A percentile compares a stretch with the other conserved stretches of the same genome.
phyloP scores from a whole-genome alignment of 1,140 invertebrate species.

The Anastrepha ludens region DNA sequence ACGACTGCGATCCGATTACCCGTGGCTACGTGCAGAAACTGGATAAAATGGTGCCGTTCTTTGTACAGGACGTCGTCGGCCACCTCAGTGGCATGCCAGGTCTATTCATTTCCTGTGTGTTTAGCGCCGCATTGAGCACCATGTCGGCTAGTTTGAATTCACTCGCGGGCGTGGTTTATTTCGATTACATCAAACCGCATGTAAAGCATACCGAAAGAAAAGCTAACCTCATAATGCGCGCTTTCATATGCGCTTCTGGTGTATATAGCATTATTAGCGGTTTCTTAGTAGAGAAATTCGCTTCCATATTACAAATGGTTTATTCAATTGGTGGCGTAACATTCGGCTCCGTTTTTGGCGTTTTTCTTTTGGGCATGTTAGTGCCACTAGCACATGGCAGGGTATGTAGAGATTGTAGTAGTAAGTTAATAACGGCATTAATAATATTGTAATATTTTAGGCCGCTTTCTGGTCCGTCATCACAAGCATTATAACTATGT shows the following conservation, averaged over 20 bases:
- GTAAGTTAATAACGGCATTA: too few relatives aligned
- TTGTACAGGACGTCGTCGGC: constrained; percentile 79
- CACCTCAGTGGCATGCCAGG: constrained; percentile 79
- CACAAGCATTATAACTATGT: constrained; percentile 79
- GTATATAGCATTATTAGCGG: constrained; percentile 78
- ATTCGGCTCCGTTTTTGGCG: constrained; percentile 81
- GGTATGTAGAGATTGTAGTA: constrained; percentile 72
- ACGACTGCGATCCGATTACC: constrained; percentile 83
- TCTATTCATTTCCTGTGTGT: constrained; percentile 81
- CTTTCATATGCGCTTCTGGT: constrained; percentile 77
- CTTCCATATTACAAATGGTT: constrained; percentile 78
- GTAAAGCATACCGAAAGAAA: constrained; percentile 75
- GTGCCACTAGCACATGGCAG: constrained; percentile 80
- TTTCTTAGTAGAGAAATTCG: constrained; percentile 79
- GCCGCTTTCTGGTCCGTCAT: constrained; percentile 81
- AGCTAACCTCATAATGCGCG: constrained; percentile 80
- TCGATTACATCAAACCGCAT: constrained; percentile 79
- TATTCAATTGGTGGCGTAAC: constrained; percentile 79
- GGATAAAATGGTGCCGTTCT: constrained; percentile 79
- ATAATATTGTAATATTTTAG: constrained; percentile 51
- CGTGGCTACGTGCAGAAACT: constrained; percentile 67
- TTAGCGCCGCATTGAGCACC: constrained; percentile 84
- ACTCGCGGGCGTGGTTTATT: constrained; percentile 84
- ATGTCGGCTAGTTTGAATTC: constrained; percentile 85
- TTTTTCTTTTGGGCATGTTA: constrained; percentile 85